These are phyloP conservation scores for Hetaerina titia DNA, from an alignment of 2,888 invertebrate genomes.

Conservation along the genomic window DNA sequence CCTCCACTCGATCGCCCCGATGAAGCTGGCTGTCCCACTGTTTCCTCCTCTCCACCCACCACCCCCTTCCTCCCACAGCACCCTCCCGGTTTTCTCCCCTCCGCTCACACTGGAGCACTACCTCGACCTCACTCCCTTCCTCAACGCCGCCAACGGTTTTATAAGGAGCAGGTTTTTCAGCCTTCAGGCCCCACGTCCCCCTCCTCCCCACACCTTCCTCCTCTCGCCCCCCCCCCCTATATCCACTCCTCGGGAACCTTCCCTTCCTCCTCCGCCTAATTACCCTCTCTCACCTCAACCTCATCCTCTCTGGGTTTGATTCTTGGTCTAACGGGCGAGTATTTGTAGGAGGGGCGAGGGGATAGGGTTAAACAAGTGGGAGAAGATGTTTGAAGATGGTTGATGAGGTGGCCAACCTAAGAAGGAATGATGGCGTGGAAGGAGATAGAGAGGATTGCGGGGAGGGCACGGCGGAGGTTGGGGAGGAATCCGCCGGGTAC, in stretches of 20 bases:
- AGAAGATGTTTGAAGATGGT: background rate
- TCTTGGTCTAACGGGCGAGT: conserved; percentile 27
- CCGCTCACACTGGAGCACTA: background rate
- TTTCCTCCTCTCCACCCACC: background rate
- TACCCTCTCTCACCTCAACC: background rate
- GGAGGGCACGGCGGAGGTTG: background rate
- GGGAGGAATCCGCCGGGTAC: background rate
- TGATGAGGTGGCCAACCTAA: background rate
- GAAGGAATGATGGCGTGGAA: background rate
- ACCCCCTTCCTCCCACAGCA: background rate
- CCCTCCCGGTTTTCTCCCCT: background rate
- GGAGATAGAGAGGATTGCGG: background rate
- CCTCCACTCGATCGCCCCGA: background rate
- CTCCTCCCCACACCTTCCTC: background rate
- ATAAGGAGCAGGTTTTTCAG: conserved; percentile 59
- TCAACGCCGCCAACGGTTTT: conserved; percentile 29
- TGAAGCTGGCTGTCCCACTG: background rate
- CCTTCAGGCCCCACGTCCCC: background rate
- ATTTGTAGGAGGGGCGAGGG: background rate
- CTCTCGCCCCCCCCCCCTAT: background rate
- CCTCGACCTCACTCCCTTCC: background rate
- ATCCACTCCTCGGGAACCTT: background rate
- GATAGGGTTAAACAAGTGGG: background rate
- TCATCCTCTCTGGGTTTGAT: conserved; percentile 55
- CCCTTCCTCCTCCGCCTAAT: background rate